Base-by-base conservation (phyloP, 2,888 invertebrate genomes). In the Leucozona laternaria region DNA sequence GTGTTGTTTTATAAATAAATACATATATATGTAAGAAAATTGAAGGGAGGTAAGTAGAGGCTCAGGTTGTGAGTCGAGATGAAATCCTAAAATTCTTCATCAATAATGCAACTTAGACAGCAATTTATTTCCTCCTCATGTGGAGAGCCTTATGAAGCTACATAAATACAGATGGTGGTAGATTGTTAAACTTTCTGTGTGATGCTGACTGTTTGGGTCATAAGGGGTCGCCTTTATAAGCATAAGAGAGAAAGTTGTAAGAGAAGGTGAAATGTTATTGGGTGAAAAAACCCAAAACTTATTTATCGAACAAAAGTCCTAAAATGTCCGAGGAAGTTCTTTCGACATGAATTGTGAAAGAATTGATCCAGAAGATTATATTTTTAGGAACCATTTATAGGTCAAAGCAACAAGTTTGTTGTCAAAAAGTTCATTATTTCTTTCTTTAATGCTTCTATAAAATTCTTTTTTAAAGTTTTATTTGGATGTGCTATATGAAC, bases 41-140 rank as follows among this genome's bases (percentile, higher is more conserved):
- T 43, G 45, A 2, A 13, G 40, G 15, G 40, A 11, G 20, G 2
- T 50, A 20, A 1, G n/a, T 11, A 13, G 37, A 22, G 17, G 45
- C 20, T 58, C 8, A 34, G n/a, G 50, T 31, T 53, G 28, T 20
- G 25, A 55, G 68, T 55, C 17, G 17, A 79, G 45, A 62, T 70
- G 62, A 40, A 78, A 68, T 45, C 34, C 43, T 62, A 34, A 31
- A 78, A 60, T 45, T 50, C 48, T 45, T 68, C 66, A 72, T 82
- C 72, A 77, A 66, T 78, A 72, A 72, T 66, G 66, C 66, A 48
- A 50, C 66, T 66, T 66, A 50, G 66, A 66, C 66, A 66, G 31
- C 50, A 66, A 66, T 66, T 66, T 66, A 66, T 66, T 66, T 66
- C 8, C 34, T 50, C 34, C 22, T 34, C 15, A 17, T 48, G 31